Percentiles rank a stretch among this genome's conserved stretches.
Evolutionary conservation across 1,140 invertebrate genomes (phyloP).

Genomic region (Drosophila varians): DNA sequence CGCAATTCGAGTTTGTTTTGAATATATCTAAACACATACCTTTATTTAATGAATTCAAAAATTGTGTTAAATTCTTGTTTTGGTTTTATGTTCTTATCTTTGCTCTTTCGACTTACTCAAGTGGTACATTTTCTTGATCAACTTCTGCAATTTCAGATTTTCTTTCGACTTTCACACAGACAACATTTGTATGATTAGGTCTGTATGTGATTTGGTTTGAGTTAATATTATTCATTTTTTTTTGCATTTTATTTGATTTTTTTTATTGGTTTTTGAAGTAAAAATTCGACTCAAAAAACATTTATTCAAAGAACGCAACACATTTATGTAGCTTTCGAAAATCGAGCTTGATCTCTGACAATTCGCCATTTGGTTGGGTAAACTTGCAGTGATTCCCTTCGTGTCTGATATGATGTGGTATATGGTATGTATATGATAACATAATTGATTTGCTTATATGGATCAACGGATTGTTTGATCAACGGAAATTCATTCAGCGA

Average conservation of each 20-base stretch:
- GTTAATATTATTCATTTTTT: slow-evolving; percentile 36
- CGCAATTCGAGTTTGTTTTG: slow-evolving; percentile 49
- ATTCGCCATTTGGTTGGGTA: slow-evolving; percentile 46
- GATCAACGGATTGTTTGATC: slow-evolving; percentile 23
- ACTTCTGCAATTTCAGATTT: slow-evolving; percentile 32
- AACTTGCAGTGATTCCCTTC: slow-evolving; percentile 33
- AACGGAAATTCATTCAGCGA: slow-evolving; percentile 57
- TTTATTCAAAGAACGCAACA: slow-evolving; percentile 79
- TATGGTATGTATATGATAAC: slow-evolving; percentile 45
- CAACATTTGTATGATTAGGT: slow-evolving; percentile 25
- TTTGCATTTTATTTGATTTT: slow-evolving; percentile 34
- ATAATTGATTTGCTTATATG: slow-evolving; percentile 44
- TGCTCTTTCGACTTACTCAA: slow-evolving; percentile 31
- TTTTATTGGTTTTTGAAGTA: slow-evolving; percentile 60
- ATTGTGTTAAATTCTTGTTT: slow-evolving; percentile 80
- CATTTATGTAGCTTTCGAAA: slow-evolving; percentile 62
- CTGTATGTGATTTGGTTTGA: slow-evolving; percentile 34
- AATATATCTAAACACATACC: slow-evolving; percentile 82
- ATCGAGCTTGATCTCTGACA: slow-evolving; percentile 43
- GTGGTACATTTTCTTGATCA: slow-evolving; percentile 63
- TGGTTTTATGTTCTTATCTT: slow-evolving; percentile 45
- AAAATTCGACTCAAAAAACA: slow-evolving; percentile 79
- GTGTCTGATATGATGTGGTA: slow-evolving; percentile 41
- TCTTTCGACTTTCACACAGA: slow-evolving; percentile 26
- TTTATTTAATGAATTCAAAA: slow-evolving; percentile 83